Evolutionary conservation across 1,140 invertebrate genomes (phyloP), one percentile per base, ranked within the genome.

Genomic region (Bombus haemorrhoidalis): DNA sequence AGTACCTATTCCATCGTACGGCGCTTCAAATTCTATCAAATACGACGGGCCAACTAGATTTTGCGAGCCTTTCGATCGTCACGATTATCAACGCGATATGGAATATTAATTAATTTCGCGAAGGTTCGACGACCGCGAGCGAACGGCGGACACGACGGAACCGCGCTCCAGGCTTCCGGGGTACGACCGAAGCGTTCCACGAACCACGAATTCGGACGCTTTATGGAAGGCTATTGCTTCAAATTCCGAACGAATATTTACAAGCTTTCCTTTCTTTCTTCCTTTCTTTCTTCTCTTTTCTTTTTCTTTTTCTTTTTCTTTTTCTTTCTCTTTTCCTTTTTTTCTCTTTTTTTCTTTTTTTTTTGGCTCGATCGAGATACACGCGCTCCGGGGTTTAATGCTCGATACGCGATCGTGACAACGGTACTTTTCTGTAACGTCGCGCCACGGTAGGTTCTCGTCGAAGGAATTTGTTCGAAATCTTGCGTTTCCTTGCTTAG

Each of bases 31-130:
- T 77, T 89, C 74, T 53, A 22, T 53, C 47, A 22, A 53, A 53
- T 22, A 53, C 47, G 6, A 37, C 79, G 73, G 57, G 41, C 78
- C 66, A 62, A 76, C 75, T 83, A 64, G 79, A 88, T 89, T 86
- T 89, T 88, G 53, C 53, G 59, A 83, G 79, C 66, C 81, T 89
- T 81, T 89, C 83, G 81, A 83, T 89, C 88, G 86, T 43, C 37
- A 22, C 66, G 76, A 83, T 89, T 84, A 74, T 89, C 77, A 83
- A 73, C 59, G 62, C 62, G 43, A 57, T 77, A 81, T 72, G 78
- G 85, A 72, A 89, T 81, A 85, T 47, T 77, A 83, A 89, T 89
- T 89, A 81, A 86, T 89, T 83, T 73, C 69, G 71, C 39, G n/a
- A n/a, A 12, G 64, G 68, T 62, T 62, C 84, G 66, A 66, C 34